Percentiles rank a stretch among this genome's conserved stretches.
phyloP scores from a whole-genome alignment of 1,140 invertebrate genomes.

The Ceratitis capitata region DNA sequence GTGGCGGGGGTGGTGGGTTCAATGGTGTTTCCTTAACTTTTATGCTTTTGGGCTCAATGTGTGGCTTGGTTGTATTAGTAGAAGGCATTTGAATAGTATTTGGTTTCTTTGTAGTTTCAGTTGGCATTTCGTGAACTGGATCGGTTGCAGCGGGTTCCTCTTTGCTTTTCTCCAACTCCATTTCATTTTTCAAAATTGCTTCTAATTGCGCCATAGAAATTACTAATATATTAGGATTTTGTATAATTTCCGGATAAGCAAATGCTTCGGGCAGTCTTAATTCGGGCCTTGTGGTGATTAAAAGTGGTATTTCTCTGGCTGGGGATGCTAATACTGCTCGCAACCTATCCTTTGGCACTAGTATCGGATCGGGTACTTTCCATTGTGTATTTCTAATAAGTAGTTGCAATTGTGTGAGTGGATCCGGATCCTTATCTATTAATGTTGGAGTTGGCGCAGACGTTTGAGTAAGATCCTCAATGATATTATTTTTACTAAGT shows the following conservation, averaged over 20 bases:
- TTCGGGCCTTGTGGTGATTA: conserved; percentile 76
- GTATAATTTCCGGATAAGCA: conserved; percentile 75
- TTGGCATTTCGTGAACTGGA: background rate
- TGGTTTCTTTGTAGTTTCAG: background rate
- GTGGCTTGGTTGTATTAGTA: background rate
- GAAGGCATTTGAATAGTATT: background rate
- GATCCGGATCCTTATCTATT: conserved; percentile 69
- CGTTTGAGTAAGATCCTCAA: background rate
- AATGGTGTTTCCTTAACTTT: background rate
- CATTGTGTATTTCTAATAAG: conserved; percentile 75
- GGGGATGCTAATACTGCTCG: conserved; percentile 77
- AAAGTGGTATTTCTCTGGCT: conserved; percentile 77
- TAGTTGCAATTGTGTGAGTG: conserved; percentile 77
- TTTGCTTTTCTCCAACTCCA: conserved; percentile 52
- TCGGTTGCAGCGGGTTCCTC: background rate
- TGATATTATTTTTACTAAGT: conserved; percentile 38
- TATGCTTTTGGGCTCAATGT: background rate
- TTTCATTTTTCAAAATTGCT: conserved; percentile 72
- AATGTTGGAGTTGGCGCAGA: conserved; percentile 46
- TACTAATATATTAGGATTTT: conserved; percentile 81
- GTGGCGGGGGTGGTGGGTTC: background rate
- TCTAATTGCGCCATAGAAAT: conserved; percentile 81
- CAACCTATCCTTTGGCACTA: conserved; percentile 80
- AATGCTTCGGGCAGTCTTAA: conserved; percentile 76
- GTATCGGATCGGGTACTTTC: conserved; percentile 80